Base-by-base conservation (phyloP, 2,113 vertebrate species). In the Nyctibius bracteatus region DNA sequence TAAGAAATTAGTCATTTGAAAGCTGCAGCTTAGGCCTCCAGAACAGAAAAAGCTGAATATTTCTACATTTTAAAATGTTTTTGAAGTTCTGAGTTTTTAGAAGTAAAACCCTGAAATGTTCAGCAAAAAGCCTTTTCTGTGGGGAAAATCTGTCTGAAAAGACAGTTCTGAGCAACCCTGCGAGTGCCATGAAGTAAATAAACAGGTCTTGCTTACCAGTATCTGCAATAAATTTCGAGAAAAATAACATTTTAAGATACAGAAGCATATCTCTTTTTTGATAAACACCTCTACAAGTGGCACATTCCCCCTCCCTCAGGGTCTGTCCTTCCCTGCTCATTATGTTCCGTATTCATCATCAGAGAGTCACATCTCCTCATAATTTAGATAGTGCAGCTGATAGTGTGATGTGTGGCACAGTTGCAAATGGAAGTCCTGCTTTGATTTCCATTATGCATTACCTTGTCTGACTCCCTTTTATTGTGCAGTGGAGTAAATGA, bases 361-460 rank as follows among this genome's bases (percentile, higher is more conserved):
- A 85, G 65, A 75, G 58, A 77, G 67, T 37, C 22, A 9, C 88
- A 59, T 88, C 73, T 81, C 74, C 86, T 79, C 77, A 23, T 93
- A 57, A 93, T 97, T 95, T 86, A 94, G 92, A 88, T 62, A 27
- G 86, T 2, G 27, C 51, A 47, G 86, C 83, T 8, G 88, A 92
- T 84, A 65, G 61, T 16, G 51, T 81, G 83, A 35, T 68, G 91
- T 35, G 13, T 44, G 46, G 67, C 59, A 12, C 6, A 12, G 23
- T 28, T 47, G 33, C 87, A 86, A 77, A 93, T 94, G 90, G 85
- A 62, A 66, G 72, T 33, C 62, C 81, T 37, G 54, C 95, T 97
- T 92, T 93, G 91, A 95, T 96, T 96, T 95, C 94, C 91, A 87
- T 96, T 91, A 75, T 70, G 85, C 86, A 58, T 94, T 92, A 61